Percentiles rank a stretch among this genome's conserved stretches.
Conservation (phyloP, 2,113 vertebrate species). For the Pseudolaguvia tuberculata region DNA sequence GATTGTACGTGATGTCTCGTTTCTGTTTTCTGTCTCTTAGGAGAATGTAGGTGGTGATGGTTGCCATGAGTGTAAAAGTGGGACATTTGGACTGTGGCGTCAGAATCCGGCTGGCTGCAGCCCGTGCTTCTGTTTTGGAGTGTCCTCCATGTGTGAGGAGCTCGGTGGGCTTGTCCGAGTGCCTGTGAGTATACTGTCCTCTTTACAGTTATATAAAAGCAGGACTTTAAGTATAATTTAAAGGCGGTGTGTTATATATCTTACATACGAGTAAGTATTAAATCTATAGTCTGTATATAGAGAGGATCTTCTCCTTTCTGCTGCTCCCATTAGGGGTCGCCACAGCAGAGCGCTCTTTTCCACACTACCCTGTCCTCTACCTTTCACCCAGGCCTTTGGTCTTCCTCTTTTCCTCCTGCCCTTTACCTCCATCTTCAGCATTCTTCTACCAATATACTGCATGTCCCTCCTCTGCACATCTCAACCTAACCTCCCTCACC, state of each 20-base stretch:
- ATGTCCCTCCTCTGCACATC: no score
- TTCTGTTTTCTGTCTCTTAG: constrained; percentile 56
- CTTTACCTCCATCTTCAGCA: no score
- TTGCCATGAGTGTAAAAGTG: constrained; percentile 78
- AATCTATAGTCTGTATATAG: no score
- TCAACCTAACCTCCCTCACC: no score
- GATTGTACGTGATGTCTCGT: not conserved
- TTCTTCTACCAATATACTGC: no score
- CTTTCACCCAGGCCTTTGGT: no score
- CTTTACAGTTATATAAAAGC: no score
- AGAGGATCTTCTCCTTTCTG: no score
- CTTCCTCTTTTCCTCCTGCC: no score
- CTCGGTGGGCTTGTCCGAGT: constrained; percentile 69
- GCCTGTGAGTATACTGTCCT: constrained; percentile 68
- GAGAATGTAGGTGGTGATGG: constrained; percentile 77
- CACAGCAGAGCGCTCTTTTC: no score
- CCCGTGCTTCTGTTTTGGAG: constrained; percentile 84
- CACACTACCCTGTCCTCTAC: no score
- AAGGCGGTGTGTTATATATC: not conserved
- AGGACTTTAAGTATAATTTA: not conserved
- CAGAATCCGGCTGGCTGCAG: constrained; percentile 74
- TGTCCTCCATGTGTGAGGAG: constrained; percentile 76
- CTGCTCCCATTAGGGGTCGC: no score
- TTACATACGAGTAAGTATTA: not conserved
- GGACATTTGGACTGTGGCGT: constrained; percentile 73